Evolutionary conservation across 2,888 invertebrate species (phyloP).

Genomic region (Rhagonycha fulva): DNA sequence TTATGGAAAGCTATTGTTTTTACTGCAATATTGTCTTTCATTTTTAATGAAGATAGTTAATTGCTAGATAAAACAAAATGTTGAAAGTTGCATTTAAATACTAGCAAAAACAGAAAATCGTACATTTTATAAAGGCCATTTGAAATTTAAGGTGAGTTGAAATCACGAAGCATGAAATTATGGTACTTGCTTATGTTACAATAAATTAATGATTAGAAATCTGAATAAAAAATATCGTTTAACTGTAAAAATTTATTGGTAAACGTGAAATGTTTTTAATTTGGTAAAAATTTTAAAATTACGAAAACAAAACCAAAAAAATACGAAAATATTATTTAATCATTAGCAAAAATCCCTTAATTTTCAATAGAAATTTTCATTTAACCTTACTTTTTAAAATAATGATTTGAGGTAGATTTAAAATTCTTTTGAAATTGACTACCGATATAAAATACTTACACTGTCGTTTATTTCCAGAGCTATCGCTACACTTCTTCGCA

Average conservation of each 20-base stretch:
- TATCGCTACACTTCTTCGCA: not conserved
- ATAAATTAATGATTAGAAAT: not conserved
- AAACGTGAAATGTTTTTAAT: not conserved
- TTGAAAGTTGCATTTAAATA: not conserved
- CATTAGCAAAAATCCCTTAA: not conserved
- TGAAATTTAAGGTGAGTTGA: not conserved
- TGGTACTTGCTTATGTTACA: not conserved
- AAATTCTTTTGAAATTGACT: not conserved
- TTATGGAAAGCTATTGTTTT: constrained; percentile 6
- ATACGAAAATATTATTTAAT: not conserved
- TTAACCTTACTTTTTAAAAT: not conserved
- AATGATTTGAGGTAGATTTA: not conserved
- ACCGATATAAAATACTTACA: not conserved
- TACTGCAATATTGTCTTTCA: not conserved
- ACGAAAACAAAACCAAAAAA: too few relatives aligned
- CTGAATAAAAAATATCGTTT: not conserved
- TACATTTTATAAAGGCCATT: not conserved
- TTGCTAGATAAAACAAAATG: not conserved
- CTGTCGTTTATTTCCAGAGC: not conserved
- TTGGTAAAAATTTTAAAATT: not conserved
- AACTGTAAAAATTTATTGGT: not conserved
- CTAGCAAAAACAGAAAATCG: not conserved
- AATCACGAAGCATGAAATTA: not conserved
- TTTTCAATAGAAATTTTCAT: not conserved
- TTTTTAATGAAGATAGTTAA: not conserved